Evolutionary conservation across 2,113 vertebrate species (phyloP).

Genomic region (Xiphophorus couchianus): DNA sequence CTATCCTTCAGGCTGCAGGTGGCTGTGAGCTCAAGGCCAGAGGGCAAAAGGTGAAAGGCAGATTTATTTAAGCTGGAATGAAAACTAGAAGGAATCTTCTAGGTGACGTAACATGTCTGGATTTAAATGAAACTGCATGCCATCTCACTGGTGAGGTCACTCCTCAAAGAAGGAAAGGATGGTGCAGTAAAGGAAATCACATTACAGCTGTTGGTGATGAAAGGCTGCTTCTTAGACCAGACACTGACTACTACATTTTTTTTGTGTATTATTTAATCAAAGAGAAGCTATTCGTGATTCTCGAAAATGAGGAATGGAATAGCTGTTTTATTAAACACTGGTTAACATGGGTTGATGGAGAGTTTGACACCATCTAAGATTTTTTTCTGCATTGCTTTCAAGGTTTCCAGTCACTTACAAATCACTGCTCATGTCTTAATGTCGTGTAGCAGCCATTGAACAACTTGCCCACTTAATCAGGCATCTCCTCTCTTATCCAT

Average conservation of each 20-base stretch:
- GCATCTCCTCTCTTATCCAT: constrained; percentile 28
- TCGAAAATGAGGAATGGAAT: constrained; percentile 23
- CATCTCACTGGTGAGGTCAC: constrained; percentile 37
- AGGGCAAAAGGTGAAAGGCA: constrained; percentile 45
- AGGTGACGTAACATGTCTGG: constrained; percentile 54
- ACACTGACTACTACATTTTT: constrained; percentile 52
- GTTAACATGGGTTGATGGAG: constrained; percentile 17
- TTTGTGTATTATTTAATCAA: constrained; percentile 43
- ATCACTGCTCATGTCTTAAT: constrained; percentile 19
- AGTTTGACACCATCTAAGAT: constrained; percentile 19
- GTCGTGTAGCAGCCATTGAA: constrained; percentile 13
- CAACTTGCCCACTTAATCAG: constrained; percentile 27
- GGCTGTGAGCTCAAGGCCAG: constrained; percentile 1
- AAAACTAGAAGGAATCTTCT: constrained; percentile 46
- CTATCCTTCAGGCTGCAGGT: constrained; percentile 16
- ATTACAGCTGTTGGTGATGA: constrained; percentile 9
- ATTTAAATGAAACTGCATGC: constrained; percentile 57
- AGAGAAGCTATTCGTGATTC: constrained; percentile 34
- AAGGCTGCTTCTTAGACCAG: constrained; percentile 36
- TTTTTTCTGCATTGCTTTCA: constrained; percentile 3
- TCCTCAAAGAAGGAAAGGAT: constrained; percentile 37
- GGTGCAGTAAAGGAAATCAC: constrained; percentile 23
- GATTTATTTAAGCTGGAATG: constrained; percentile 55
- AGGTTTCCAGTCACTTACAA: constrained; percentile 22
- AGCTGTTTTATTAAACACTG: constrained; percentile 14